Base-by-base conservation (phyloP, 2,113 vertebrate genomes). In the Aegithalos caudatus region DNA sequence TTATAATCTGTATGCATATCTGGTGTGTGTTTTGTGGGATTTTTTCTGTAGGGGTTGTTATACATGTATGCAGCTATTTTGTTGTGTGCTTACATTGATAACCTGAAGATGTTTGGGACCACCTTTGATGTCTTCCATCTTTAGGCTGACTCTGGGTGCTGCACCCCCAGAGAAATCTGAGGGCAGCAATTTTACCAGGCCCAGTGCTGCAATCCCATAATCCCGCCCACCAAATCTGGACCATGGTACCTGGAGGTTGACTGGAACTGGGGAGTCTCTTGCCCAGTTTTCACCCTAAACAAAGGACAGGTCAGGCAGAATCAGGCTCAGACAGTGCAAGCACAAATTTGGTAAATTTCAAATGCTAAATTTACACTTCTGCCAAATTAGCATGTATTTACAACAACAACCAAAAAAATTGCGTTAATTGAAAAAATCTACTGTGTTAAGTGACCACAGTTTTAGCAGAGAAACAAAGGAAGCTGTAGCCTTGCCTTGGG, bases 21-120 rank as follows among this genome's bases (percentile, higher is more conserved):
- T 76, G 31, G 7, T 14, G 7, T 17, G 25, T 42, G 15, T n/a
- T 67, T n/a, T 48, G 18, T 31, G 11, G 28, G 6, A 2, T 14
- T 29, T 42, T 86, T 37, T 62, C n/a, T n/a, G 5, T 48, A 13
- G 7, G 4, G 14, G 14, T 64, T 66, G 9, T 31, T 70, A 6
- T n/a, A 29, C 23, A 27, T 1, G 0, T 38, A 12, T 35, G 7
- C 14, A 91, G 18, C 8, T 14, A 0, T 58, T 83, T 79, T 54
- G 29, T 35, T 73, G 81, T 61, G 27, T 65, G 53, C 1, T 1
- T 37, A 23, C 10, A 23, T 4, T 31, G 28, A 15, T 31, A 78
- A 27, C 12, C 24, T 10, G 8, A 72, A 24, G 35, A 37, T 21
- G 4, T 50, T 33, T 64, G 38, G 31, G 24, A 35, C 4, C 28